Evolutionary conservation across 2,888 invertebrate species (phyloP), one percentile per base, ranked within the genome.

Genomic region (Tenthredo livida): DNA sequence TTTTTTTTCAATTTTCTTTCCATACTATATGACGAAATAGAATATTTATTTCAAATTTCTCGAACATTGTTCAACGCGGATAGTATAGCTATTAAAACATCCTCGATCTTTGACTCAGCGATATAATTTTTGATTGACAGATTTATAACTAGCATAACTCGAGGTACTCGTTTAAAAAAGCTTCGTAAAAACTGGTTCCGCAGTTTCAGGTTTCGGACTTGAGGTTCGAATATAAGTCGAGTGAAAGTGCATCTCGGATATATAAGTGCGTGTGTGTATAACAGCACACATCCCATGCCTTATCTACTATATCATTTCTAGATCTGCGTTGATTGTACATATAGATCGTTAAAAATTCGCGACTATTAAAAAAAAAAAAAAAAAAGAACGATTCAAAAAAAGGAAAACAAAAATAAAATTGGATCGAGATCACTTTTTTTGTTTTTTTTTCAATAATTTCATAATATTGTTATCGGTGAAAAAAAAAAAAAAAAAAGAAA

Each of bases 151-250:
- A n/a, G 40, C 40, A 40, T 21, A 37, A 25, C 40, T 7, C 9
- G 15, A 61, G 61, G 21, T 4, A 25, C 25, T 43, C 25, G 61
- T 12, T 61, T 40, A 21, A 47, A 80, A 37, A 3, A 80, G 80
- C 61, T 61, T 40, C 40, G 80, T 61, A 80, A 58, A 80, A 80
- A 80, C 37, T 80, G 61, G 80, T 80, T 61, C 61, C 58, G 80
- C 25, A 61, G 80, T 58, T 58, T 80, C 58, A 58, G 80, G 80
- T 61, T 80, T 80, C 80, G 61, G 80, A 29, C 50, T 50, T 58
- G n/a, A 77, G 77, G 50, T 37, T 54, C 77, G 7, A 33, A 50
- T 33, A 12, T 21, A 37, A 80, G 21, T 21, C 80, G 80, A 80
- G 80, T 80, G 80, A 80, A 80, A 80, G 80, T 61, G 40, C 43